phyloP scores from a whole-genome alignment of 2,888 invertebrate genomes.

The Teleogryllus oceanicus region DNA sequence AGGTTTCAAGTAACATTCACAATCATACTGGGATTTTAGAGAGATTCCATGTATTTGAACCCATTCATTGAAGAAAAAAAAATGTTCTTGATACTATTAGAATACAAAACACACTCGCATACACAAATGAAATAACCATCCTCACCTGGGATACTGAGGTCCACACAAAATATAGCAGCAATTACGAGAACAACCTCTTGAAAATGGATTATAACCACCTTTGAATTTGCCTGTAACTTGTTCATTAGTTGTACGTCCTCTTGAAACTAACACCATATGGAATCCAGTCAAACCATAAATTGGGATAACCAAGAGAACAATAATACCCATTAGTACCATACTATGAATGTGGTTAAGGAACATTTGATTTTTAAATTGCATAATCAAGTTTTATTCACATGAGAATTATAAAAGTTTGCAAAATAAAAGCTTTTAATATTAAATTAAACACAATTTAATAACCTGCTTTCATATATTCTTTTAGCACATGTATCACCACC shows the following conservation, averaged over 20 bases:
- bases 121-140: neutral
- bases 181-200: conserved; percentile 90
- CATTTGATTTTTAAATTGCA: too few relatives aligned
- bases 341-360: conserved; percentile 52
- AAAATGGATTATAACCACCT: conserved; percentile 98
- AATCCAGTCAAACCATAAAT: conserved; percentile 97
- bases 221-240: conserved; percentile 99
- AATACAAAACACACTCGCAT: too few relatives aligned
- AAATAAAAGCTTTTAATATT: neutral
- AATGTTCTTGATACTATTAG: too few relatives aligned
- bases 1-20: too few relatives aligned
- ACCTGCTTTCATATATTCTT: too few relatives aligned
- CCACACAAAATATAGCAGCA: conserved; percentile 94
- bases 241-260: conserved; percentile 98
- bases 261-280: conserved; percentile 92
- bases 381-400: too few relatives aligned
- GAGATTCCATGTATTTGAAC: too few relatives aligned
- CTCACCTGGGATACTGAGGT: conserved; percentile 94
- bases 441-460: neutral
- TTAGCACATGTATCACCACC: neutral
- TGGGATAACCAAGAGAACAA: conserved; percentile 88
- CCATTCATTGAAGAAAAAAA: too few relatives aligned
- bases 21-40: too few relatives aligned
- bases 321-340: conserved; percentile 87
- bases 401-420: too few relatives aligned